These are phyloP conservation scores for Meloidogyne chitwoodi DNA, from an alignment of 1,140 invertebrate genomes.

Conservation along the genomic window DNA sequence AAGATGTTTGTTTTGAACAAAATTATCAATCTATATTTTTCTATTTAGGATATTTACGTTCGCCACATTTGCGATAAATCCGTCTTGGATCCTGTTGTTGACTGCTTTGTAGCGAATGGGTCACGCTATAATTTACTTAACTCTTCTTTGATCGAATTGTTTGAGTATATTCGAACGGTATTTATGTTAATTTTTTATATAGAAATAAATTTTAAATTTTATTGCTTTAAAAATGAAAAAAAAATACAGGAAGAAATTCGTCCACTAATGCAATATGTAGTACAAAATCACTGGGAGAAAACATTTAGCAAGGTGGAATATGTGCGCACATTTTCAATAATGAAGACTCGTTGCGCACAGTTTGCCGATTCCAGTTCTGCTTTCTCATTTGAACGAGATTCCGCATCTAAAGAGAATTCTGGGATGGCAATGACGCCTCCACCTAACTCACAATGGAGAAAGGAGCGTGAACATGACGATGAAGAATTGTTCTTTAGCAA, in stretches of 20 bases:
- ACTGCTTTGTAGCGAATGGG: slow-evolving; percentile 91
- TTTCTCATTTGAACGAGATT: background rate
- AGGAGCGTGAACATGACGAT: slow-evolving; percentile 47
- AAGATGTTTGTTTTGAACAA: slow-evolving; percentile 67
- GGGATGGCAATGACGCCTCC: background rate
- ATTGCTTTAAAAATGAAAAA: no score
- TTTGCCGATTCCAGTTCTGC: background rate
- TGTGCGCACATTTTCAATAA: slow-evolving; percentile 48
- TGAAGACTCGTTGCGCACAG: slow-evolving; percentile 29
- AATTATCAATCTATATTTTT: background rate
- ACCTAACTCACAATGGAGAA: slow-evolving; percentile 37
- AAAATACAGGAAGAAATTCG: slow-evolving; percentile 52
- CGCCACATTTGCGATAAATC: slow-evolving; percentile 90
- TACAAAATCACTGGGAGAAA: slow-evolving; percentile 40
- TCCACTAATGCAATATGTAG: slow-evolving; percentile 47
- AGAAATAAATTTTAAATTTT: background rate
- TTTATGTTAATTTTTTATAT: background rate
- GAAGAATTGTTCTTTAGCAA: slow-evolving; percentile 49
- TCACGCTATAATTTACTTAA: slow-evolving; percentile 95
- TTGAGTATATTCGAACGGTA: slow-evolving; percentile 80
- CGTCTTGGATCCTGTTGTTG: slow-evolving; percentile 88
- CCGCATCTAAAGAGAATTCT: background rate
- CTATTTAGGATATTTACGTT: slow-evolving; percentile 82
- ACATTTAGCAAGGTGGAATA: slow-evolving; percentile 42
- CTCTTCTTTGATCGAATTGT: slow-evolving; percentile 96